Conservation (phyloP, 2,888 invertebrate genomes). For the Dynastes grantii region DNA sequence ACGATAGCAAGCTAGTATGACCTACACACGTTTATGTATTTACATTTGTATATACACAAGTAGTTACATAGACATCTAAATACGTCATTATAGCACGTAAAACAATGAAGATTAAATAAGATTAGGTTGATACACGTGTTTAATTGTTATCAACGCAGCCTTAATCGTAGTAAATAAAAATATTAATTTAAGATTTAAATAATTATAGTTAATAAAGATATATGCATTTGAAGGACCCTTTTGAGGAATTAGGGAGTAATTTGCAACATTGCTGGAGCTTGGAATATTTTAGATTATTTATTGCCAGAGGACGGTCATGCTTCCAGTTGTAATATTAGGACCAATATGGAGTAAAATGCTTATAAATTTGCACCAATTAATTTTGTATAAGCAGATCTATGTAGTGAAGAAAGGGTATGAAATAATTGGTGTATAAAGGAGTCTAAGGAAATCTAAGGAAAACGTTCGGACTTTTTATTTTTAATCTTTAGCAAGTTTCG, state of each 20-base stretch:
- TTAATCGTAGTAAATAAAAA: constrained; percentile 20
- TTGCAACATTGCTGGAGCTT: not conserved
- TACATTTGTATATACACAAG: not conserved
- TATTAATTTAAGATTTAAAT: constrained; percentile 27
- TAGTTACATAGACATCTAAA: not conserved
- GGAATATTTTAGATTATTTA: too few species aligned
- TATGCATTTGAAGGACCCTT: not conserved
- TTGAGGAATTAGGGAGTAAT: not conserved
- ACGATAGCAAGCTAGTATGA: constrained; percentile 12
- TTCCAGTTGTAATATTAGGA: too few species aligned
- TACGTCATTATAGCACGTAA: constrained; percentile 27
- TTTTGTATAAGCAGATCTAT: too few species aligned
- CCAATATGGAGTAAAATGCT: too few species aligned
- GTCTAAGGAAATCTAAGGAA: too few species aligned
- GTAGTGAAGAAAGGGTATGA: too few species aligned
- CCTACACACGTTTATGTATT: not conserved
- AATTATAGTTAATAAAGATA: not conserved
- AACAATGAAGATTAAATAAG: constrained; percentile 41
- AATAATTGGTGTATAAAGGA: too few species aligned
- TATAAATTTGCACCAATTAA: too few species aligned
- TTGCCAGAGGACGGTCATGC: too few species aligned
- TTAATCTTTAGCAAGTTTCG: too few species aligned
- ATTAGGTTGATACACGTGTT: constrained; percentile 15
- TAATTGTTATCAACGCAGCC: constrained; percentile 2
- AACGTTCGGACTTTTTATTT: too few species aligned